Evolutionary conservation across 2,888 invertebrate genomes (phyloP), one percentile per base, ranked within the genome.

Genomic region (Drymonia ruficornis): DNA sequence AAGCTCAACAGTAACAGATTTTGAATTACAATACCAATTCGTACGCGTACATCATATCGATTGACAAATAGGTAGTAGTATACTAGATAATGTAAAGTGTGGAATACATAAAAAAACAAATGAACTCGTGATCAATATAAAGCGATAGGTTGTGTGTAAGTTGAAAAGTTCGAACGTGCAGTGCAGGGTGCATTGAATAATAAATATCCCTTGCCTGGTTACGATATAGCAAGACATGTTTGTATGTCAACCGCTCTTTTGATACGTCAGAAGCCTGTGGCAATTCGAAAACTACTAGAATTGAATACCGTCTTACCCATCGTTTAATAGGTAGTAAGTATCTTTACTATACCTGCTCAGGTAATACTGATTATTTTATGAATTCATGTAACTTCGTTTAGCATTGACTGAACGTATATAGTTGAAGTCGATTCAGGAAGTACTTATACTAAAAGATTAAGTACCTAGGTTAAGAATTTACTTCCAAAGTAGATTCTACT

Each of bases 171-270:
- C 64, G 70, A 68, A 70, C 76, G 76, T 83, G 83, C 80, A 84
- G 63, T 61, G 64, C 56, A 52, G 61, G 70, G 75, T 77, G 73
- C 60, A 72, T 59, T 89, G 81, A 87, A 88, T 87, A 83, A 86
- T 85, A 72, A 67, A 87, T 86, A 63, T 73, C 73, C 76, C 87
- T 86, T 86, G 84, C 87, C 87, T 88, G 84, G 86, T 71, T 79
- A 87, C 76, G 63, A 70, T 76, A 71, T 71, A 70, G 75, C 72
- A 66, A 61, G 66, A 73, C 84, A 84, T 85, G 70, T 63, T n/a
- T 50, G 50, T 59, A 59, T 52, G 52, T 61, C 53, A 56, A 61
- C 58, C 56, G 57, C 55, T 59, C 61, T 55, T 62, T 57, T 64
- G 65, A 78, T 79, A 86, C 86, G 85, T 87, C 84, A 74, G 71